These are phyloP conservation scores for Hylia prasina DNA, from an alignment of 2,113 vertebrate genomes.

Conservation along the genomic window DNA sequence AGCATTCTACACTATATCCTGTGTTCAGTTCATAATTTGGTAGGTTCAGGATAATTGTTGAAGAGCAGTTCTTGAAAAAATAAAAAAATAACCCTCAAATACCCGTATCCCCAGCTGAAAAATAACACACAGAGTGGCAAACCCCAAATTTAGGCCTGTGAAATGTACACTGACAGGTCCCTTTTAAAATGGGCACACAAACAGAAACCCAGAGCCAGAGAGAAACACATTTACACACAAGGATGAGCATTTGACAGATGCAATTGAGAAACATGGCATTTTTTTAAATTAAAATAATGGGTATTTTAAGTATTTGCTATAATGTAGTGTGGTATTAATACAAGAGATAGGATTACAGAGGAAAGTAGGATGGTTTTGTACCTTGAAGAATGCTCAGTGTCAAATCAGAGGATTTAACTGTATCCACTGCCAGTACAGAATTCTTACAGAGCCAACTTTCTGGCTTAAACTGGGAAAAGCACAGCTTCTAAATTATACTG, in stretches of 20 bases:
- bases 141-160: neutral
- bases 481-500: neutral
- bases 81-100: neutral
- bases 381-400: neutral
- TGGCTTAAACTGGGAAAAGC: neutral
- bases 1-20: neutral
- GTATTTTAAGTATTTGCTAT: neutral
- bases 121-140: neutral
- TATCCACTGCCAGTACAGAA: neutral
- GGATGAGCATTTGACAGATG: neutral
- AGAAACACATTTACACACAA: neutral
- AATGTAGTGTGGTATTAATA: neutral
- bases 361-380: neutral
- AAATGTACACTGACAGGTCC: rapidly evolving
- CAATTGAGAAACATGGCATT: neutral
- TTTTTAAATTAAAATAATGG: neutral
- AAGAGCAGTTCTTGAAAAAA: neutral
- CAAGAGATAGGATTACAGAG: neutral
- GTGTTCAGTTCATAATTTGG: neutral
- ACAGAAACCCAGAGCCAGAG: neutral
- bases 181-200: neutral
- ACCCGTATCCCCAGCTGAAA: neutral
- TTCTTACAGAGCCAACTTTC: neutral
- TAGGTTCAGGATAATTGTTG: neutral
- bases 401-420: neutral